These are phyloP conservation scores for Nannoperca australis DNA, from an alignment of 2,797 vertebrate genomes.

Conservation along the genomic window DNA sequence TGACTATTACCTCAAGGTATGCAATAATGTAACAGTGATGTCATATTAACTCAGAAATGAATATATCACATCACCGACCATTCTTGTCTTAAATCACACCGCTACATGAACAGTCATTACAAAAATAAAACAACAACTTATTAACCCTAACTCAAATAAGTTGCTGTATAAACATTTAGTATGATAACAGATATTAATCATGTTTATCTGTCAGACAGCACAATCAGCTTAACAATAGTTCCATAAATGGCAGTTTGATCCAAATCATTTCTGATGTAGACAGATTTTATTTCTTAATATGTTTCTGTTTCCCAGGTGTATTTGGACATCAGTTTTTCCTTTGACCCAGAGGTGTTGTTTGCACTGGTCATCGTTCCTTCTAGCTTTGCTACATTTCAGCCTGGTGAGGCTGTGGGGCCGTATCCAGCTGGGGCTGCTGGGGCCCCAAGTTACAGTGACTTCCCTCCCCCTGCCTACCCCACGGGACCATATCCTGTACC, in stretches of 20 bases:
- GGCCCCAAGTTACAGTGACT: slow-evolving; percentile 52
- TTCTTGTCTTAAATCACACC: not conserved
- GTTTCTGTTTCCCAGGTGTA: slow-evolving; percentile 58
- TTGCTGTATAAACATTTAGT: not conserved
- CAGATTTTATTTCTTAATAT: not conserved
- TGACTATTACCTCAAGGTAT: slow-evolving; percentile 89
- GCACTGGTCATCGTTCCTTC: slow-evolving; percentile 57
- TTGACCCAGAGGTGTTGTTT: slow-evolving; percentile 61
- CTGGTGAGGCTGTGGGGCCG: slow-evolving; percentile 3
- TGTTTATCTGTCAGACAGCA: not conserved
- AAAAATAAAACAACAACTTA: not conserved
- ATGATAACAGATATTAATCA: not conserved
- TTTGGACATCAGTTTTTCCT: slow-evolving; percentile 69
- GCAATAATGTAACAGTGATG: not conserved
- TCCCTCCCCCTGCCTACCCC: slow-evolving; percentile 28
- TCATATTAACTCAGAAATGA: not conserved
- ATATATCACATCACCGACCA: not conserved
- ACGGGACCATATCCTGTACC: slow-evolving; percentile 17
- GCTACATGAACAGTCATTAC: not conserved
- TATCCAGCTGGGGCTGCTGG: slow-evolving; percentile 5
- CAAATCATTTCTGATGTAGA: not conserved
- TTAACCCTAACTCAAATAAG: no score
- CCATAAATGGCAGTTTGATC: not conserved
- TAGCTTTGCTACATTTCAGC: not conserved
- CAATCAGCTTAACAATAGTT: not conserved